phyloP scores from a whole-genome alignment of 2,113 vertebrate species.

The Zosterops hypoxanthus region DNA sequence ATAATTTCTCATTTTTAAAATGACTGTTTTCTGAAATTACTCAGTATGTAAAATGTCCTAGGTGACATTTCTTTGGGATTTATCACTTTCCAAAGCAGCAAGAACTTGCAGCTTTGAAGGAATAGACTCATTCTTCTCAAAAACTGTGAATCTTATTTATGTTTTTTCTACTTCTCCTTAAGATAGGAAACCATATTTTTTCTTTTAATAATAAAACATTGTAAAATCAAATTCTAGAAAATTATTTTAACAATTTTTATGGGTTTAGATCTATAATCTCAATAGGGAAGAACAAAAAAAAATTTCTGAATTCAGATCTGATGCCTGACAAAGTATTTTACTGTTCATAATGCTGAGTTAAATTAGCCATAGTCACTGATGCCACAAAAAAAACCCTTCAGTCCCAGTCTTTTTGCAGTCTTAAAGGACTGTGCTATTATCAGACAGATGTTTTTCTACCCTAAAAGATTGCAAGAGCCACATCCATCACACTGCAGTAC shows the following conservation, averaged over 20 bases:
- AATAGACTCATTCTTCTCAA: background rate
- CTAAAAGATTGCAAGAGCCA: background rate
- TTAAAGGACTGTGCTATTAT: background rate
- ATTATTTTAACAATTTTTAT: constrained; percentile 44
- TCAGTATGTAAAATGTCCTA: background rate
- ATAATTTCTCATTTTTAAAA: background rate
- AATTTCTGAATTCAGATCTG: constrained; percentile 20
- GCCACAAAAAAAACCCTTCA: constrained; percentile 43
- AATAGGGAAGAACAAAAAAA: constrained; percentile 15
- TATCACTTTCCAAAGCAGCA: background rate
- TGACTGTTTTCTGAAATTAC: background rate
- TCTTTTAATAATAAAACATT: constrained; percentile 48
- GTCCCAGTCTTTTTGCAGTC: background rate
- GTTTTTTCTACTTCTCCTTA: constrained; percentile 44
- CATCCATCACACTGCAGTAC: background rate
- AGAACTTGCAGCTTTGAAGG: background rate
- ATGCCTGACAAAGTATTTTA: constrained; percentile 33
- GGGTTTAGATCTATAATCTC: constrained; percentile 17
- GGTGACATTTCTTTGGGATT: background rate
- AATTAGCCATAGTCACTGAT: constrained; percentile 65
- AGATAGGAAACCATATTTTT: constrained; percentile 62
- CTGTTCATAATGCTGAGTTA: constrained; percentile 51
- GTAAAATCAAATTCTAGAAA: constrained; percentile 59
- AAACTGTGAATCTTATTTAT: background rate
- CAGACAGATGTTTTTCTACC: background rate